Evolutionary conservation across 2,113 vertebrate genomes (phyloP).

Genomic region (Seriola rivoliana): DNA sequence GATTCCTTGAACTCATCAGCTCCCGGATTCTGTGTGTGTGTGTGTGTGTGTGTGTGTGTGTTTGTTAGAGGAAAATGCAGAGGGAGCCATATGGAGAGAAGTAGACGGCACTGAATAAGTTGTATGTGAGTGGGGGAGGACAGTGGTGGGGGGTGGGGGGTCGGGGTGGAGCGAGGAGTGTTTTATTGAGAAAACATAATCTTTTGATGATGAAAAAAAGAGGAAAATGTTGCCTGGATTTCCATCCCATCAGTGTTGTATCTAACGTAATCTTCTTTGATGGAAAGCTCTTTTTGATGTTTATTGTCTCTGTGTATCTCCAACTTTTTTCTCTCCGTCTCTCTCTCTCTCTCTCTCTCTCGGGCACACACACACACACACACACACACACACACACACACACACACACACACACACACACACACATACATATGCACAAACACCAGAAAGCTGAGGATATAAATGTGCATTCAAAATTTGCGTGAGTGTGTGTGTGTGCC

Average conservation of each 20-base stretch:
- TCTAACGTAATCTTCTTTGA: constrained; percentile 54
- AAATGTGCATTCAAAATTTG: not conserved
- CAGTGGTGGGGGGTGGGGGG: no score
- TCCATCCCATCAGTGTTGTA: constrained; percentile 51
- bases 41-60: constrained; percentile 15
- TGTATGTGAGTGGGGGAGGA: not conserved
- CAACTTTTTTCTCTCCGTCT: constrained; percentile 10
- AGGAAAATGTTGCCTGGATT: constrained; percentile 55
- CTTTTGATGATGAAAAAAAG: constrained; percentile 70
- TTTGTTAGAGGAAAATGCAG: not conserved
- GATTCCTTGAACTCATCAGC: constrained; percentile 24
- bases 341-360: not conserved
- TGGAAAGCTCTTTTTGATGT: constrained; percentile 57
- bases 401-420: not conserved
- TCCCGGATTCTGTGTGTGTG: not conserved
- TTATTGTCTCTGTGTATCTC: constrained; percentile 43
- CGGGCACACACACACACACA: not conserved
- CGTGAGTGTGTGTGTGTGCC: not conserved
- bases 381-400: not conserved
- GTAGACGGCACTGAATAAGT: not conserved
- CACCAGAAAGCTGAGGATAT: constrained; percentile 6
- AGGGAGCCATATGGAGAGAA: not conserved
- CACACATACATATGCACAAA: not conserved
- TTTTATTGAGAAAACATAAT: constrained; percentile 61
- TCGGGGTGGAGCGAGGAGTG: not conserved